These are phyloP conservation scores for Pachyseris speciosa DNA, from an alignment of 64 coral and sea anemone genomes.

Conservation along the genomic window DNA sequence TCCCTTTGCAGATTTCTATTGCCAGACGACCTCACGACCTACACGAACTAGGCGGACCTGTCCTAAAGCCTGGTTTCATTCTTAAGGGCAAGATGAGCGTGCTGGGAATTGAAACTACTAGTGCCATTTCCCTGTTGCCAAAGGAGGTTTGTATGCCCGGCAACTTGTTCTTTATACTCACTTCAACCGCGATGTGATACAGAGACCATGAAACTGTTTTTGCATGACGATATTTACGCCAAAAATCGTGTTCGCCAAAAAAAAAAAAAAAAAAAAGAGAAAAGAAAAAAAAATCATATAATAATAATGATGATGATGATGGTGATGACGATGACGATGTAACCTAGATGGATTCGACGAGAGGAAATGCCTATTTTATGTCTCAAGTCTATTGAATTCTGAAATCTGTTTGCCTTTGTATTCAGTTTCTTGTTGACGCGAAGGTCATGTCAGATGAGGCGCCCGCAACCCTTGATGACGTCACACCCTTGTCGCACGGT, in stretches of 20 bases:
- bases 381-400: no score
- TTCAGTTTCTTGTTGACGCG: conserved; percentile 90
- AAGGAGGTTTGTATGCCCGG: conserved; percentile 51
- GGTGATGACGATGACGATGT: no score
- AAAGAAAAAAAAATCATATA: no score
- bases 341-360: no score
- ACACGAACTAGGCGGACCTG: conserved; percentile 54
- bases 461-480: conserved; percentile 40
- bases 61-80: conserved; percentile 69
- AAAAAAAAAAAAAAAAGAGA: no score
- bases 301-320: no score
- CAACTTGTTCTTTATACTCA: no score
- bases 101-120: conserved; percentile 84
- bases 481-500: conserved; percentile 31
- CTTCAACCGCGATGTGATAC: no score
- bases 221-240: no score
- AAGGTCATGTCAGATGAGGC: conserved; percentile 62
- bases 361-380: no score
- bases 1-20: conserved; percentile 69
- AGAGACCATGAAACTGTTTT: no score
- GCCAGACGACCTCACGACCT: conserved; percentile 76
- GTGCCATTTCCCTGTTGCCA: conserved; percentile 73
- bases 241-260: no score
- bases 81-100: conserved; percentile 83
- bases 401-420: neutral